phyloP scores from a whole-genome alignment of 2,888 invertebrate genomes.

The Aradus depressus region DNA sequence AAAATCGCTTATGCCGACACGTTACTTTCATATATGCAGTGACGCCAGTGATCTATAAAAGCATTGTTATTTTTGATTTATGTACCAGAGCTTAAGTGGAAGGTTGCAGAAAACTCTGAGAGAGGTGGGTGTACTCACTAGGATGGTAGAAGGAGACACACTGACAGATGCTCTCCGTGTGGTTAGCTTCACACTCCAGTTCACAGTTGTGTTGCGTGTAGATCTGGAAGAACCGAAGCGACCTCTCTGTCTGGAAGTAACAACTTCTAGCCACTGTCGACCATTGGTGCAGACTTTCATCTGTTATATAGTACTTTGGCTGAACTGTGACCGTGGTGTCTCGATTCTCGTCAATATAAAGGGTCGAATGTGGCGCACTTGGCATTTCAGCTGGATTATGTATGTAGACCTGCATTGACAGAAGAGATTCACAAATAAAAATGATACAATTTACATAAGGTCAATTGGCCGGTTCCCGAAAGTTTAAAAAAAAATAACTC shows the following conservation, averaged over 20 bases:
- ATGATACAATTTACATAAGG: too few species aligned
- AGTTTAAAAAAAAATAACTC: too few species aligned
- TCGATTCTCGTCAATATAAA: conserved; percentile 22
- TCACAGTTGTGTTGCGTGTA: conserved; percentile 29
- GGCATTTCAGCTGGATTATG: conserved; percentile 35
- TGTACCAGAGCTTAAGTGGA: too few species aligned
- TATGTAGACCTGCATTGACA: conserved; percentile 31
- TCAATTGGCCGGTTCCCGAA: too few species aligned
- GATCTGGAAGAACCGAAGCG: conserved; percentile 27
- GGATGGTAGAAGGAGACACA: conserved; percentile 28
- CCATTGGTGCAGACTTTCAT: conserved; percentile 24
- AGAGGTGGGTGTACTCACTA: conserved; percentile 23
- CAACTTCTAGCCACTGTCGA: conserved; percentile 27
- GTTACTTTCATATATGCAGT: too few species aligned
- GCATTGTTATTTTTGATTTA: too few species aligned
- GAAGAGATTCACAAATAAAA: too few species aligned
- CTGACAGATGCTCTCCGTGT: conserved; percentile 25
- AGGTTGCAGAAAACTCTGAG: too few species aligned
- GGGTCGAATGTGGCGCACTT: conserved; percentile 18
- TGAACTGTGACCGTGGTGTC: conserved; percentile 16
- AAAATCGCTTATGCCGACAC: too few species aligned
- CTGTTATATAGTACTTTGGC: conserved; percentile 15
- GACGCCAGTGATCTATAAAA: too few species aligned
- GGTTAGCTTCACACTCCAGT: conserved; percentile 29
- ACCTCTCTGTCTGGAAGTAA: conserved; percentile 28